A percentile compares a stretch with the other conserved stretches of the same genome.
These are phyloP conservation scores for Hemicrepidius hirtus DNA, from an alignment of 2,888 invertebrate species.

Conservation along the genomic window DNA sequence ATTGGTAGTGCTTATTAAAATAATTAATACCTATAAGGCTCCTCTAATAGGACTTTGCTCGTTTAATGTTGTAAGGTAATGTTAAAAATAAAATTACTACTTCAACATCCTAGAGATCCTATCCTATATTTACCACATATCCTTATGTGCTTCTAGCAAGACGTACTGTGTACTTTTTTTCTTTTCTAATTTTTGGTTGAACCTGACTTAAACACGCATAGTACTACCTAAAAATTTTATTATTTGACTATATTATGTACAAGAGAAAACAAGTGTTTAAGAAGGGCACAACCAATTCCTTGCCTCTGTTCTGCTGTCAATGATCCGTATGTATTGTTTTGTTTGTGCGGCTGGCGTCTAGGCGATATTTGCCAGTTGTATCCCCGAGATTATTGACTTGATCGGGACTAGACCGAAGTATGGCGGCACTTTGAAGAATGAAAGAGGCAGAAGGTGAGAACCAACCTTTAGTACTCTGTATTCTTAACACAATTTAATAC, in stretches of 20 bases:
- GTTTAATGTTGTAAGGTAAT: constrained; percentile 53
- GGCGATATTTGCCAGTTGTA: constrained; percentile 99
- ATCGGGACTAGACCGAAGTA: constrained; percentile 99
- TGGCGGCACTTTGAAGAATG: constrained; percentile 99
- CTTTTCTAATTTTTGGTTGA: constrained; percentile 40
- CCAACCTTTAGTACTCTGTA: constrained; percentile 61
- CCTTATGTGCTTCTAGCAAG: constrained; percentile 57
- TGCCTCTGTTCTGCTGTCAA: constrained; percentile 63
- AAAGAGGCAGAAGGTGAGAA: constrained; percentile 99
- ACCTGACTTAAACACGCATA: constrained; percentile 38
- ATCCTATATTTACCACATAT: constrained; percentile 41
- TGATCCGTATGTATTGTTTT: constrained; percentile 73
- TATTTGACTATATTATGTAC: not conserved
- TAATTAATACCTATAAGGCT: constrained; percentile 68
- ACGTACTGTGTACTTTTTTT: constrained; percentile 40
- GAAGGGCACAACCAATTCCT: constrained; percentile 48
- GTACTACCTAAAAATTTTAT: constrained; percentile 1
- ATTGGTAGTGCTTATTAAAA: constrained; percentile 32
- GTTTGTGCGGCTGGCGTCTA: constrained; percentile 79
- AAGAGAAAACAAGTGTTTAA: constrained; percentile 22
- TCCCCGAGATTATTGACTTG: constrained; percentile 99
- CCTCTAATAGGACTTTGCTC: constrained; percentile 68
- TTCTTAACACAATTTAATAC: constrained; percentile 53
- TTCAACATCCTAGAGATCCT: constrained; percentile 30
- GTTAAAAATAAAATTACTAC: constrained; percentile 39